Evolutionary conservation across 2,888 invertebrate species (phyloP).

Genomic region (Eristalis tenax): DNA sequence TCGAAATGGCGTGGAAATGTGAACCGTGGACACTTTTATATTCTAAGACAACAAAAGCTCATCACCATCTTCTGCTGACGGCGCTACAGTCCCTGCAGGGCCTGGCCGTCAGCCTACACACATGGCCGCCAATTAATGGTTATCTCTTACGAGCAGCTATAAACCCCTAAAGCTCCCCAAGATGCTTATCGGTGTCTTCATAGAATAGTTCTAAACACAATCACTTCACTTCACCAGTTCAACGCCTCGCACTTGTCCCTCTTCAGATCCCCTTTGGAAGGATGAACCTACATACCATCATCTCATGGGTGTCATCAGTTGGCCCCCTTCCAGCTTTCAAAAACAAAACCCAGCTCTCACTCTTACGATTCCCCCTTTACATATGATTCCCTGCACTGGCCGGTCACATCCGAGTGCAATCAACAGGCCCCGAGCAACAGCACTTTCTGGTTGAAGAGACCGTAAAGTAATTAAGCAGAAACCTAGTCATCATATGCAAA

Average conservation of each 20-base stretch:
- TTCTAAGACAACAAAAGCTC: no score
- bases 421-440: background rate
- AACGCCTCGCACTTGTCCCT: background rate
- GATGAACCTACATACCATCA: background rate
- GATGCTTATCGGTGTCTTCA: background rate
- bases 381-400: background rate
- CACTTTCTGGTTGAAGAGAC: background rate
- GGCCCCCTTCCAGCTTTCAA: background rate
- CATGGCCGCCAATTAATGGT: background rate
- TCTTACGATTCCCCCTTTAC: background rate
- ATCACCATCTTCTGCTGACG: no score
- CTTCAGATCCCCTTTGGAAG: background rate
- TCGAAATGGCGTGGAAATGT: no score
- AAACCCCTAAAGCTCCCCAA: background rate
- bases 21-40: no score
- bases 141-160: background rate
- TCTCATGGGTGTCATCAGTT: background rate
- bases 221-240: background rate
- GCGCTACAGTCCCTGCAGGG: no score
- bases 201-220: background rate
- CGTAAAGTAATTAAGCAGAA: background rate
- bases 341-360: background rate
- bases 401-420: background rate
- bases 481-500: background rate
- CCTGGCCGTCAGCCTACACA: no score